Evolutionary conservation across 30 jellyfish, hydroid and myxozoan genomes (phyloP), one percentile per base, ranked within the genome.

Genomic region (Catostylus mosaicus): DNA sequence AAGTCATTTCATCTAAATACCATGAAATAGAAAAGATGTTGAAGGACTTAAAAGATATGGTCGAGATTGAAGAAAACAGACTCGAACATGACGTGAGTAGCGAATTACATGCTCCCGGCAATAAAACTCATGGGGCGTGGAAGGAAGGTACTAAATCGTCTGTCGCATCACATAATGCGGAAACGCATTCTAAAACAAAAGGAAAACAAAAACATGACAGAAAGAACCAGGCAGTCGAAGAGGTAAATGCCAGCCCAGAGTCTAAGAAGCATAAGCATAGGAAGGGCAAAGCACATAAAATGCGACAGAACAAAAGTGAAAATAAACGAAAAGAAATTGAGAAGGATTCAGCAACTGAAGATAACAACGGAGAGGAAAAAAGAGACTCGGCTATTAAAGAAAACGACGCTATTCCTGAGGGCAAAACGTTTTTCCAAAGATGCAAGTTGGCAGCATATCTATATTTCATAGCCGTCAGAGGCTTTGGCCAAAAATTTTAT

Each of bases 401-500:
- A 24, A 60, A 60, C 38, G 35, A 32, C 3, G 4, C 47, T 20
- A 22, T 27, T 46, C 82, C 74, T 0, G 46, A 40, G 33, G 73
- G 31, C 46, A 81, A 69, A 30, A 43, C 73, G 11, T 35, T 36
- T 23, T 52, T 81, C 77, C 46, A 43, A 51, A 30, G 73, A 18
- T 81, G 91, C 71, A 81, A 81, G 57, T 24, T 81, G 57, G 81
- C 91, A 24, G 91, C 91, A 16, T 68, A 81, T 67, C 69, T 81
- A 19, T 81, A 81, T 37, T 81, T 43, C 84, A 31, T 81, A 0
- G 77, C 84, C 4, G 84, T 81, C 48, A 47, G 91, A 81, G 91
- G 91, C 16, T 81, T 81, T 54, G 91, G 91, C n/a, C 75, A 81
- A 33, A 81, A 40, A 51, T 81, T 37, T 52, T 81, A 81, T 68